Percentiles rank a stretch among this genome's conserved stretches.
Conservation (phyloP, 2,888 invertebrate species). For the Empis stercorea region DNA sequence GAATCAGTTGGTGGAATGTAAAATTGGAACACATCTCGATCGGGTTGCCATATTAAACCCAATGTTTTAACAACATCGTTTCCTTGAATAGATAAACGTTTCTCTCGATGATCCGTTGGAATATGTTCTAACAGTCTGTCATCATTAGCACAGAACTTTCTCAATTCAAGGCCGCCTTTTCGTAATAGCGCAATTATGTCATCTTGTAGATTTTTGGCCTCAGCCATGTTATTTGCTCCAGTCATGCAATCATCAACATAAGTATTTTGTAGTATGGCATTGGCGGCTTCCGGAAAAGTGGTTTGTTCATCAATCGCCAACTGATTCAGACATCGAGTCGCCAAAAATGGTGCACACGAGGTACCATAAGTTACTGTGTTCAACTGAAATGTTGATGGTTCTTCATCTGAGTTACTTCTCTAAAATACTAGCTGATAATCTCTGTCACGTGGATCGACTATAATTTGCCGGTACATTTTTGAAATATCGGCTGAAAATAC, state of each 20-base stretch:
- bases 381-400: not conserved
- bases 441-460: conserved; percentile 5
- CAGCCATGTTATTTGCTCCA: conserved; percentile 8
- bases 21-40: conserved; percentile 1
- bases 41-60: conserved; percentile 8
- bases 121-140: conserved; percentile 2
- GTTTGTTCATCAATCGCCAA: conserved; percentile 8
- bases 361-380: conserved; percentile 11
- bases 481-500: conserved; percentile 12
- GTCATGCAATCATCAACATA: conserved; percentile 16
- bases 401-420: not conserved
- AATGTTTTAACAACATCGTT: conserved; percentile 7
- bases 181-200: conserved; percentile 7
- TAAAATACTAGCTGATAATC: conserved; percentile 10
- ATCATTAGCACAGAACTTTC: conserved; percentile 13
- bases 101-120: conserved; percentile 7
- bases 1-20: not conserved
- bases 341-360: conserved; percentile 14
- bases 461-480: conserved; percentile 11
- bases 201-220: conserved; percentile 8
- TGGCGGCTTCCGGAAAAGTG: conserved; percentile 11
- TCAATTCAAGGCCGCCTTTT: conserved; percentile 8
- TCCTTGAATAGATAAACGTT: not conserved
- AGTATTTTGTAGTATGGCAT: conserved; percentile 8
- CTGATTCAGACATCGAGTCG: conserved; percentile 12